phyloP scores from a whole-genome alignment of 2,113 vertebrate genomes.

The Fulmarus glacialis region DNA sequence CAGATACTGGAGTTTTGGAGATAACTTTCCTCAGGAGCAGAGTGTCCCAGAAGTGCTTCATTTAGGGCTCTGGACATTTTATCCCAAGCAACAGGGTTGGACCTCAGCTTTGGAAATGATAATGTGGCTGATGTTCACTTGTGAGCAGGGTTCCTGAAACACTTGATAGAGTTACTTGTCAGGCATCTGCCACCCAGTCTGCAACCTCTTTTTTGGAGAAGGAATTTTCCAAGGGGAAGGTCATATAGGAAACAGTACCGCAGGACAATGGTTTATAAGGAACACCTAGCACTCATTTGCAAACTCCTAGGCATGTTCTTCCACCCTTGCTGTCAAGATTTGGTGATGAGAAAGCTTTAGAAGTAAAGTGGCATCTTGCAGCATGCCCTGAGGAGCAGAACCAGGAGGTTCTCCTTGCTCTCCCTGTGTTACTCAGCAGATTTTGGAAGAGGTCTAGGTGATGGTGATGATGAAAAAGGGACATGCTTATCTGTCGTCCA shows the following conservation, averaged over 20 bases:
- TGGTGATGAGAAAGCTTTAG: neutral
- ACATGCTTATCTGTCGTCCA: fast-evolving
- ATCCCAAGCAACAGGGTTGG: neutral
- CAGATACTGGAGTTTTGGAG: neutral
- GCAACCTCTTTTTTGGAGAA: neutral
- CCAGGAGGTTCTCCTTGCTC: neutral
- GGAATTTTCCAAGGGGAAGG: neutral
- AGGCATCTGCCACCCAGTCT: neutral
- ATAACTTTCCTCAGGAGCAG: neutral
- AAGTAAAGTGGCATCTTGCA: neutral
- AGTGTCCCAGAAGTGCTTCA: neutral
- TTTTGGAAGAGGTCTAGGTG: neutral
- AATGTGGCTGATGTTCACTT: neutral
- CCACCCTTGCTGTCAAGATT: neutral
- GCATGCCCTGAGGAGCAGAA: neutral
- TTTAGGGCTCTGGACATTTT: neutral
- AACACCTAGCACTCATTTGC: neutral
- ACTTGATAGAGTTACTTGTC: neutral
- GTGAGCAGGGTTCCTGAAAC: neutral
- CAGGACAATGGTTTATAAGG: neutral
- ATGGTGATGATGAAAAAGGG: no score
- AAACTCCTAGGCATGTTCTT: neutral
- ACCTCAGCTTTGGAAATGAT: neutral
- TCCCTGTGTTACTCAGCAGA: neutral
- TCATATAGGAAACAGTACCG: fast-evolving